phyloP scores from a whole-genome alignment of 2,888 invertebrate genomes.

The Agriopis marginaria region DNA sequence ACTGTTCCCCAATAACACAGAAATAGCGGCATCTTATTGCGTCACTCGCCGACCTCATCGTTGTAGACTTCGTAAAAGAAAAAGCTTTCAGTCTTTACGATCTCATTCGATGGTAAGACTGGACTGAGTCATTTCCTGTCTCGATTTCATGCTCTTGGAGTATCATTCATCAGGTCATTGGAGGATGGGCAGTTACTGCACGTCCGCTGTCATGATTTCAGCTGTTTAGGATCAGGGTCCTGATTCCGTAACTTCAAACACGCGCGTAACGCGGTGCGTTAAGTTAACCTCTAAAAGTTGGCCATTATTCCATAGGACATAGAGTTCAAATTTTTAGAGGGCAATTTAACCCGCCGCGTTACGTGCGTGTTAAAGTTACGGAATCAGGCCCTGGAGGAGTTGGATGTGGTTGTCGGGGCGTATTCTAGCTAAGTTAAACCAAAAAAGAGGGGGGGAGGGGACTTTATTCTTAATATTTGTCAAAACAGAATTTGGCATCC shows the following conservation, averaged over 20 bases:
- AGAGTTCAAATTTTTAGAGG: too few relatives aligned
- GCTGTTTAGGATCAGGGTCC: not conserved
- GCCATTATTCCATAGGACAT: too few relatives aligned
- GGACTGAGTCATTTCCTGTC: constrained; percentile 27
- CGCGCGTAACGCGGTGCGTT: too few relatives aligned
- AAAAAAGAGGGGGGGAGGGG: too few relatives aligned
- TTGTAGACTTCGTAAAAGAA: constrained; percentile 17
- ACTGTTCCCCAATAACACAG: constrained; percentile 5
- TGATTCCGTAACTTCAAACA: too few relatives aligned
- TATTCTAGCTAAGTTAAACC: too few relatives aligned
- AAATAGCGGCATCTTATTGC: constrained; percentile 21
- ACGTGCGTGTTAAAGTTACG: too few relatives aligned
- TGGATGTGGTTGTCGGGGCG: too few relatives aligned
- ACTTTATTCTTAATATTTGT: too few relatives aligned
- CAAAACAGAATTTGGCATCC: not conserved
- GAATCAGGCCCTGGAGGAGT: too few relatives aligned
- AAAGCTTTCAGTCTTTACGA: constrained; percentile 19
- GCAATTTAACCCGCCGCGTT: too few relatives aligned
- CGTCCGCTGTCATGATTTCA: not conserved
- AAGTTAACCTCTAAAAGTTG: too few relatives aligned
- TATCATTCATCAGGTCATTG: constrained; percentile 11
- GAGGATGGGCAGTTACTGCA: not conserved
- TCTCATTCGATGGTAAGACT: constrained; percentile 5
- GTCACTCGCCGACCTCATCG: constrained; percentile 22
- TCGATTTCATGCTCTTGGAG: not conserved